Conservation (phyloP, 2,797 vertebrate species). For the Onychomys torridus region DNA sequence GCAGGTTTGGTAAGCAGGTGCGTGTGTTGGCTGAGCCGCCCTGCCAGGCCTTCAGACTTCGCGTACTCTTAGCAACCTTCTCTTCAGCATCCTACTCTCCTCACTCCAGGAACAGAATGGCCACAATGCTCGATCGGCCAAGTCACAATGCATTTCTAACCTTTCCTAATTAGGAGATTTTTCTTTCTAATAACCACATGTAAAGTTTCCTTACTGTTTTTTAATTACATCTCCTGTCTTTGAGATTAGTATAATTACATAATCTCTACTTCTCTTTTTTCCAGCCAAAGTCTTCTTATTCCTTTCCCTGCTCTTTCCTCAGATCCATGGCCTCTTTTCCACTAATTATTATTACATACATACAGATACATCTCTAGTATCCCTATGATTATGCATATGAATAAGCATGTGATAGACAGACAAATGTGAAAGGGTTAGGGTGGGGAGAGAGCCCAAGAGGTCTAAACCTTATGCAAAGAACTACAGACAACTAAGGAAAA, state of each 20-base stretch:
- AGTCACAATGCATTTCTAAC: not conserved
- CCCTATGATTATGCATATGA: not conserved
- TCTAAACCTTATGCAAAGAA: not conserved
- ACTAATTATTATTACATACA: not conserved
- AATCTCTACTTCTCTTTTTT: not conserved
- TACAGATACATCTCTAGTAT: not conserved
- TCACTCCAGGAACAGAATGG: not conserved
- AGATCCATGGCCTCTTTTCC: not conserved
- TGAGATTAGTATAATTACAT: not conserved
- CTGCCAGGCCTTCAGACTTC: not conserved
- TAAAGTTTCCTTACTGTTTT: not conserved
- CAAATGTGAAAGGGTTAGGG: not conserved
- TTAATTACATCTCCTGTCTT: not conserved
- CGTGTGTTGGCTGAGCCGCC: not conserved
- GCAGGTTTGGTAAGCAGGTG: not conserved
- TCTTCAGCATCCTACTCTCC: not conserved
- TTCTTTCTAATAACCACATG: not conserved
- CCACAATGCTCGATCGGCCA: not conserved
- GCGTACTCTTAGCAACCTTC: not conserved
- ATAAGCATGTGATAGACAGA: not conserved
- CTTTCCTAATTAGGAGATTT: not conserved
- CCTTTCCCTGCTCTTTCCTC: not conserved
- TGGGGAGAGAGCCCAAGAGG: not conserved
- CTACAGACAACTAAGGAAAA: not conserved
- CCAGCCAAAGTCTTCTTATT: not conserved